Evolutionary conservation across 2,888 invertebrate species (phyloP), one percentile per base, ranked within the genome.

Genomic region (Pinctada fucata): DNA sequence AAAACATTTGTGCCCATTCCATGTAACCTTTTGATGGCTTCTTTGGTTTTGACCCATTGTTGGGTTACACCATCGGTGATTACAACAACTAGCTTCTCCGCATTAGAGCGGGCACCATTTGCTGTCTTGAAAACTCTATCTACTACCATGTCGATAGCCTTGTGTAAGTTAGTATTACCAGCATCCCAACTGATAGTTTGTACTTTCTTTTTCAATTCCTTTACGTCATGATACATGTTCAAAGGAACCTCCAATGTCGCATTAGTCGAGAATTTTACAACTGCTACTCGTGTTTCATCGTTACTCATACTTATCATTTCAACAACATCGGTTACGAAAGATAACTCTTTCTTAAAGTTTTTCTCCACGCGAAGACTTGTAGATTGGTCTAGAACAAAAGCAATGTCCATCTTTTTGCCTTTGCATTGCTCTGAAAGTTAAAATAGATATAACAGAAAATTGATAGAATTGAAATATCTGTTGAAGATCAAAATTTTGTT

Each of bases 371-470:
- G 58, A 10, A 77, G 63, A 72, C 72, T 72, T 6, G 65, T 66
- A 3, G 76, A 77, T 65, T 67, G 66, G 76, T 77, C 76, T 67
- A 77, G 52, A 48, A 77, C 67, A 52, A 77, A 77, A n/a, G 70
- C 76, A 47, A 77, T 64, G 51, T 77, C 76, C 66, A 72, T 66
- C 16, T 69, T 69, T 66, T 74, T 49, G 6, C 13, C 13, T 1
- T 1, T 58, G 13, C 58, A 58, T 10, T 6, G 58, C 13, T 58
- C 58, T 58, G 31, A 31, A 31, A 31, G 31, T 58, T 10, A 1
- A 58, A 10, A 58, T 58, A 10, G 6, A 58, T 10, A 58, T 58
- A 13, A 1, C 58, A 58, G 6, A 58, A 58, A 58, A 58, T 0
- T 6, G 31, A 31, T 31, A 31, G 31, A 31, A 31, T 31, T 31